These are phyloP conservation scores for Bombylius discolor DNA, from an alignment of 2,888 invertebrate species.

Conservation along the genomic window DNA sequence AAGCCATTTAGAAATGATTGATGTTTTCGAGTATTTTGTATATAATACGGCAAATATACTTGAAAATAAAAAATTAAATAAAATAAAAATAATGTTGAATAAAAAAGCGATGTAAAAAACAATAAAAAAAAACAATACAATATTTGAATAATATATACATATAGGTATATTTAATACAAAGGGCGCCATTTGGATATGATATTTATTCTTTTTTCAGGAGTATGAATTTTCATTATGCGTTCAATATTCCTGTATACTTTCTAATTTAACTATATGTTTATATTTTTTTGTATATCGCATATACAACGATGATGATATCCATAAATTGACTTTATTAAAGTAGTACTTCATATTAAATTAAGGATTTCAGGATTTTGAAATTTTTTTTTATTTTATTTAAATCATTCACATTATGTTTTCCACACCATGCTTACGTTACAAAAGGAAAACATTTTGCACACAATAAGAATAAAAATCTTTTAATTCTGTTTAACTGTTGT, in stretches of 20 bases:
- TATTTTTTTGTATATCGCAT: too few relatives aligned
- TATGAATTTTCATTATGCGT: background rate
- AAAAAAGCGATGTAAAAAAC: background rate
- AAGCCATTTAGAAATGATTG: conserved; percentile 22
- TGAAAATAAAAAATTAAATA: background rate
- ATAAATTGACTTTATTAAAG: conserved; percentile 17
- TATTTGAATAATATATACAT: background rate
- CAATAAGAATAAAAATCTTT: too few relatives aligned
- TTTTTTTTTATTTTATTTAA: background rate
- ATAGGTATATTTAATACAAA: background rate
- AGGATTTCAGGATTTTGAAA: conserved; percentile 12
- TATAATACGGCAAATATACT: background rate
- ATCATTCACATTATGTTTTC: conserved; percentile 3
- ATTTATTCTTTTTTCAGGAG: background rate
- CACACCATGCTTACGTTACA: background rate
- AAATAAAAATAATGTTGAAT: background rate
- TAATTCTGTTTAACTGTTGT: too few relatives aligned
- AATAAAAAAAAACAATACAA: background rate
- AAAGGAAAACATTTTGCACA: background rate
- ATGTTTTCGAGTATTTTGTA: conserved; percentile 14
- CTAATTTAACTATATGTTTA: too few relatives aligned
- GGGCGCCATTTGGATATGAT: conserved; percentile 9
- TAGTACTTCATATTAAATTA: conserved; percentile 17
- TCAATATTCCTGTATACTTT: too few relatives aligned
- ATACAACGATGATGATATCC: conserved; percentile 1